Evolutionary conservation across 2,113 vertebrate species (phyloP).

Genomic region (Megaptera novaeangliae): DNA sequence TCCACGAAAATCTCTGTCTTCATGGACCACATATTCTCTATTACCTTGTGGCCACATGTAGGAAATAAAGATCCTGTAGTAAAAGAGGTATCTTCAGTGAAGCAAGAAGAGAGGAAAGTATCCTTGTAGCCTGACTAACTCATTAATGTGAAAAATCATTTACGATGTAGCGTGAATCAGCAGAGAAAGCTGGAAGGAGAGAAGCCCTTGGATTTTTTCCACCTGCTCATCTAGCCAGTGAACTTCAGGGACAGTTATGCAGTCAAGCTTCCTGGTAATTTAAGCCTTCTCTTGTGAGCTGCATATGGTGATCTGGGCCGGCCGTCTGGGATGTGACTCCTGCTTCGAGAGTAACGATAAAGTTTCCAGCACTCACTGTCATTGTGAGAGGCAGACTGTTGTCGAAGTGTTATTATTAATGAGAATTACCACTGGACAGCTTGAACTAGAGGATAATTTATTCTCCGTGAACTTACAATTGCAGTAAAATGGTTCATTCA

Average conservation of each 20-base stretch:
- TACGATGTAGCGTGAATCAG: background rate
- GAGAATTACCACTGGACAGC: conserved; percentile 83
- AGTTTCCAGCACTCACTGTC: conserved; percentile 75
- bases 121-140: background rate
- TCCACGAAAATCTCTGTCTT: background rate
- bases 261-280: background rate
- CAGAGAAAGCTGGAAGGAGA: conserved; percentile 12
- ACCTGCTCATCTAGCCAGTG: conserved; percentile 10
- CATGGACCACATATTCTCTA: background rate
- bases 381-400: conserved; percentile 80
- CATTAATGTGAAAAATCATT: conserved; percentile 3
- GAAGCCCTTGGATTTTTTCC: conserved; percentile 4
- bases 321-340: conserved; percentile 55
- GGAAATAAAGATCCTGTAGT: background rate
- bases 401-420: conserved; percentile 84
- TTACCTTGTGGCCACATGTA: background rate
- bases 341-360: conserved; percentile 61
- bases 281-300: conserved; percentile 8
- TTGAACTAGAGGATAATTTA: conserved; percentile 88
- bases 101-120: background rate
- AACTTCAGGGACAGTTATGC: conserved; percentile 9
- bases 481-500: conserved; percentile 80
- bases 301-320: conserved; percentile 54
- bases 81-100: background rate
- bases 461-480: conserved; percentile 88